Base-by-base conservation (phyloP, 2,113 vertebrate species). In the Salvelinus fontinalis region DNA sequence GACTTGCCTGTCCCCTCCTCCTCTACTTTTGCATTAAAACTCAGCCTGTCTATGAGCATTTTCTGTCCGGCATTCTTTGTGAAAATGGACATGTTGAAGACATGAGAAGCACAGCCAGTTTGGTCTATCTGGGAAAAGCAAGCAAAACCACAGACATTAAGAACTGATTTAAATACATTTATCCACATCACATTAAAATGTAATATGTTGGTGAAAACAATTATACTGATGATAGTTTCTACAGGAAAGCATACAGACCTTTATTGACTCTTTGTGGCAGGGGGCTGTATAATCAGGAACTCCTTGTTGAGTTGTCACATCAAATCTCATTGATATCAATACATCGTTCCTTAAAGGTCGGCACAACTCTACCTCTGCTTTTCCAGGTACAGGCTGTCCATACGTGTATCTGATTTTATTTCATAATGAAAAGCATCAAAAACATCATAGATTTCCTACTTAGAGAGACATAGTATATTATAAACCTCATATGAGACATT, bases 341-440 rank as follows among this genome's bases (percentile, higher is more conserved):
- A 8, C 1, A 9, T 29, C 0, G 4, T 2, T 0, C 9, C 0
- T 0, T 16, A 73, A 7, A 0, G 1, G 16, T 27, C 29, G 27
- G 31, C 29, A 73, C 27, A 73, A 14, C 11, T 62, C 26, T 31
- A 44, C 26, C 16, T 31, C 18, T 9, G 57, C 71, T 27, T 29
- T 73, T 2, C 71, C 71, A 73, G 27, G 54, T n/a, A 73, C 71
- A 62, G 71, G 71, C 31, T 62, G 54, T 2, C 54, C 71, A n/a
- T 73, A 73, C 2, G 71, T 73, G 29, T 73, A 73, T 51, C 71
- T 73, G 71, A 73, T 54, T 54, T 54, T 0, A 54, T 0, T 54
- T 11, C 3, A 26, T 1, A 29, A 67, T 26, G 26, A 26, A 26
- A 26, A 26, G 26, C 26, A 26, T 26, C 26, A 26, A 26, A 26